phyloP scores from a whole-genome alignment of 2,113 vertebrate species.

The Microcebus jonahi region DNA sequence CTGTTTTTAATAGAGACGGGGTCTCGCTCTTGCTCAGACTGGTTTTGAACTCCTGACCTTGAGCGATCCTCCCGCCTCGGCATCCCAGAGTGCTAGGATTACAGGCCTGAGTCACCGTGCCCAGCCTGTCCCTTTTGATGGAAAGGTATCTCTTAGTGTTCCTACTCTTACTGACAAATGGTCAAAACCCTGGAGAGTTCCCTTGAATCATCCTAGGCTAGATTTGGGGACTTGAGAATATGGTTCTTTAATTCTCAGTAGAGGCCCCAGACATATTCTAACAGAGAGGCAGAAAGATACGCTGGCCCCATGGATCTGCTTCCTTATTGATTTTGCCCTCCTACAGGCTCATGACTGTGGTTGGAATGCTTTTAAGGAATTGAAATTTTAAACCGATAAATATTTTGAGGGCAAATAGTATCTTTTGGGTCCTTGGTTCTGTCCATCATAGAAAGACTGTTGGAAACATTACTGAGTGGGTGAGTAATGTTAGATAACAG shows the following conservation, averaged over 20 bases:
- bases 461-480: background rate
- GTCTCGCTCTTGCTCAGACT: no score
- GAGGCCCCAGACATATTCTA: background rate
- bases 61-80: no score
- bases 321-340: background rate
- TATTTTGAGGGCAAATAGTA: background rate
- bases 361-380: background rate
- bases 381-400: slow-evolving; percentile 39
- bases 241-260: background rate
- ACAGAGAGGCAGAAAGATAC: background rate
- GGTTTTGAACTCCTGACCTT: no score
- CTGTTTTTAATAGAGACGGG: no score
- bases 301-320: background rate
- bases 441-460: background rate
- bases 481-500: background rate
- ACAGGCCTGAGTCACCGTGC: no score
- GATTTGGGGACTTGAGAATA: background rate
- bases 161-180: background rate
- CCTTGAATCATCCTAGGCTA: background rate
- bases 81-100: no score
- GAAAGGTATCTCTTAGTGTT: background rate
- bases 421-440: slow-evolving; percentile 1
- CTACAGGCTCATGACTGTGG: background rate
- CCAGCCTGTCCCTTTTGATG: background rate
- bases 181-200: background rate